These are phyloP conservation scores for Macquaria ambigua DNA, from an alignment of 2,113 vertebrate genomes.

Conservation along the genomic window DNA sequence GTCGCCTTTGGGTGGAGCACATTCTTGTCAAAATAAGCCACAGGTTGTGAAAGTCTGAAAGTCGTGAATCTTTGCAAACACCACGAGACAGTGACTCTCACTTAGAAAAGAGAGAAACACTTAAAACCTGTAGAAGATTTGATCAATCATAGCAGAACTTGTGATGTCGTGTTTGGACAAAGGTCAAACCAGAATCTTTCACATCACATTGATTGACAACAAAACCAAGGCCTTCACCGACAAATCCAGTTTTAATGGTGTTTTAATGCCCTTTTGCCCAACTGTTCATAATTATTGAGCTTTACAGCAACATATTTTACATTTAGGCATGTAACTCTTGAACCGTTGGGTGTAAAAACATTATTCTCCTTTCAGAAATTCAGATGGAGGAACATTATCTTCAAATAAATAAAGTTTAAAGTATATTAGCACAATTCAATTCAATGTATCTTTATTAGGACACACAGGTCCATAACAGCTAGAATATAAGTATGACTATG, in stretches of 20 bases:
- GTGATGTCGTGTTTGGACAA: background rate
- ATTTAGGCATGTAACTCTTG: background rate
- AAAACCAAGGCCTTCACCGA: background rate
- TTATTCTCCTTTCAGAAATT: too few species aligned
- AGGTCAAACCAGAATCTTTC: background rate
- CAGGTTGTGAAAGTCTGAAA: constrained; percentile 11
- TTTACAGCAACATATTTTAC: background rate
- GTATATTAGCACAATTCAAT: too few species aligned
- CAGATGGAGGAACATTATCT: background rate
- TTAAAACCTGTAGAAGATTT: background rate
- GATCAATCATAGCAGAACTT: too few species aligned
- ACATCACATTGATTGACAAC: background rate
- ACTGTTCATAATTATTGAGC: background rate
- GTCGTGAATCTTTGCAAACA: constrained; percentile 1
- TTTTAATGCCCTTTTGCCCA: background rate
- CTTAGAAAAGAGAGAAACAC: background rate
- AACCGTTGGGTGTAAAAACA: background rate
- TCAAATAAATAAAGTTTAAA: background rate
- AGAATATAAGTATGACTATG: background rate
- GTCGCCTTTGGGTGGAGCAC: constrained; percentile 45
- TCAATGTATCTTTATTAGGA: too few species aligned
- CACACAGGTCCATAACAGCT: too few species aligned
- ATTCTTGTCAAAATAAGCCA: constrained; percentile 31
- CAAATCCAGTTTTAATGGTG: background rate
- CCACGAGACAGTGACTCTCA: constrained; percentile 7